These are phyloP conservation scores for Bombylius major DNA, from an alignment of 2,888 invertebrate species.

Conservation along the genomic window DNA sequence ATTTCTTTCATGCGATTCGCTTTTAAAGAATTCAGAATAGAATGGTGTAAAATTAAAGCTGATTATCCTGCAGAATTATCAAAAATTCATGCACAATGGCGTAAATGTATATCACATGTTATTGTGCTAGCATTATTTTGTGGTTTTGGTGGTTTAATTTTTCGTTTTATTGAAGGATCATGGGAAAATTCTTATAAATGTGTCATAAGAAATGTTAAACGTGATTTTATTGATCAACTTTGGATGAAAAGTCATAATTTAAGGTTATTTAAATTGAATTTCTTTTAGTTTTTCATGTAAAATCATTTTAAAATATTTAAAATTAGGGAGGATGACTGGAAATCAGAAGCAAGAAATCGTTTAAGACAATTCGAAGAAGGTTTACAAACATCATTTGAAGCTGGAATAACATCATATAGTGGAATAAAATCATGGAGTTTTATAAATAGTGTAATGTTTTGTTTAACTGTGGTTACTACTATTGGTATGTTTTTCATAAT, in stretches of 20 bases:
- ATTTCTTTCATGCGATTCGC: slow-evolving; percentile 34
- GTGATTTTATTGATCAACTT: slow-evolving; percentile 71
- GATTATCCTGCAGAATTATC: slow-evolving; percentile 45
- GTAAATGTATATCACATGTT: slow-evolving; percentile 54
- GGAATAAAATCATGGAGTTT: slow-evolving; percentile 81
- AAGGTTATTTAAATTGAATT: slow-evolving; percentile 33
- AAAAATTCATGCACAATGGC: slow-evolving; percentile 44
- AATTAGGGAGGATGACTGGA: slow-evolving; percentile 78
- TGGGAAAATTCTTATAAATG: slow-evolving; percentile 80
- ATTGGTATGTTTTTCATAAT: slow-evolving; percentile 52
- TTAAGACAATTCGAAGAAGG: slow-evolving; percentile 77
- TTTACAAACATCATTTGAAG: slow-evolving; percentile 68
- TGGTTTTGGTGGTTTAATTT: slow-evolving; percentile 67
- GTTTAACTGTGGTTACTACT: slow-evolving; percentile 74
- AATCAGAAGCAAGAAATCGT: slow-evolving; percentile 66
- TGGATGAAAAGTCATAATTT: slow-evolving; percentile 72
- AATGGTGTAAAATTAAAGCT: slow-evolving; percentile 47
- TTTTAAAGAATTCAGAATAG: slow-evolving; percentile 34
- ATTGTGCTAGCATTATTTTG: slow-evolving; percentile 59
- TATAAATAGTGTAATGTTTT: slow-evolving; percentile 74
- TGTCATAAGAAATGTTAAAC: slow-evolving; percentile 71
- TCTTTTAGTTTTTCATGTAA: neutral
- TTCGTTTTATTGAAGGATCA: slow-evolving; percentile 70
- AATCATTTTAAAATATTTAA: no score
- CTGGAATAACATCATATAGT: slow-evolving; percentile 71